phyloP scores from a whole-genome alignment of 2,888 invertebrate genomes.

The Nomada lathburiana region DNA sequence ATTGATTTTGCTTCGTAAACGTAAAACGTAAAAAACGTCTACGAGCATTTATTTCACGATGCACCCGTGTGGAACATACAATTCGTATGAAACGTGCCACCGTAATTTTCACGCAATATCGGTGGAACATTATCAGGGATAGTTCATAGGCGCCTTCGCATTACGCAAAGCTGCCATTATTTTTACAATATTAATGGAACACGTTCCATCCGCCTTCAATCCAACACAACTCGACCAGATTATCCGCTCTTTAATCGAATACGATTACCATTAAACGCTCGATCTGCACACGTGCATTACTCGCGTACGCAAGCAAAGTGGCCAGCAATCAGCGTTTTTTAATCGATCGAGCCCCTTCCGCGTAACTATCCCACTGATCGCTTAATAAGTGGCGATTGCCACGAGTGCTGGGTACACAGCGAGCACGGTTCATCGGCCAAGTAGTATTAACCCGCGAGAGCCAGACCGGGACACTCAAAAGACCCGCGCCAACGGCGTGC shows the following conservation, averaged over 20 bases:
- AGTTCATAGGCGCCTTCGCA: no score
- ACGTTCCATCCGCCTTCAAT: background rate
- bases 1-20: no score
- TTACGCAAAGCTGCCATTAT: no score
- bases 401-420: conserved; percentile 25
- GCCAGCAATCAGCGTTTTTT: conserved; percentile 25
- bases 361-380: background rate
- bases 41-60: no score
- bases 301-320: background rate
- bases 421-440: conserved; percentile 4
- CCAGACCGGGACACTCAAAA: conserved; percentile 11
- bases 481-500: background rate
- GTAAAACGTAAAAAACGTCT: no score
- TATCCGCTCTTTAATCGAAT: background rate
- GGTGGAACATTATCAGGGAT: no score
- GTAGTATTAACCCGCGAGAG: conserved; percentile 27
- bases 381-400: conserved; percentile 38
- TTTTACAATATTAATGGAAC: no score
- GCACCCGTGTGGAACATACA: no score
- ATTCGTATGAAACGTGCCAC: no score
- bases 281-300: background rate
- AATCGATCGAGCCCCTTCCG: conserved; percentile 11
- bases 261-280: background rate
- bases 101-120: no score
- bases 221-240: background rate